Evolutionary conservation across 2,888 invertebrate species (phyloP), one percentile per base, ranked within the genome.

Genomic region (Watsonalla cultraria): DNA sequence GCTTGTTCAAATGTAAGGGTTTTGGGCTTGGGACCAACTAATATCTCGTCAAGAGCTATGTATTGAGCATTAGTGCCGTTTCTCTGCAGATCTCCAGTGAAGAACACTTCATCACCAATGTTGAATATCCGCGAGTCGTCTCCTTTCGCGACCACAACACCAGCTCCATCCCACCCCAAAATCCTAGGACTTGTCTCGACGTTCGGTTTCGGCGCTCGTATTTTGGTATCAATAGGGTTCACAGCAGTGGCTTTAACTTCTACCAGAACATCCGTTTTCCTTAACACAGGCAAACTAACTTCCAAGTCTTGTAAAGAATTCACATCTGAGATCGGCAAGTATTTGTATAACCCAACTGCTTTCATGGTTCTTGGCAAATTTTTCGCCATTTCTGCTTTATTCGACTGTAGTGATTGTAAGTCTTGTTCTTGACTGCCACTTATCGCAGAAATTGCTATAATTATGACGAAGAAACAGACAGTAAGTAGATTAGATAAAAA

Each of bases 161-260:
- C 90, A 5, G 90, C 73, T 15, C 90, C 90, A 56, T 90, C 90
- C 76, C 80, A 88, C 48, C 90, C 90, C 33, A 90, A 69, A 54
- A 90, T 82, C 34, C 79, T 73, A 0, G 87, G 82, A 1, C 64
- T 53, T 0, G 65, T 58, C 68, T 86, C 84, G n/a, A 82, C 59
- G 51, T 64, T 67, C 2, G 81, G 69, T 55, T 86, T 88, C 4
- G 85, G 86, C 0, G 89, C 84, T 13, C 90, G 72, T 60, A 70
- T 60, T 58, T 89, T 90, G 0, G 84, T 78, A 56, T 90, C 90
- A 34, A 89, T 83, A 6, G 90, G 88, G 60, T 90, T 90, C 5
- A 90, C 78, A 35, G 87, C 69, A 6, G 67, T 76, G n/a, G 90
- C 86, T 55, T 84, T 87, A 8, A 90, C 88, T 75, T 89, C 73